Conservation (phyloP, 2,797 vertebrate genomes). For the Pachyuromys duprasi region DNA sequence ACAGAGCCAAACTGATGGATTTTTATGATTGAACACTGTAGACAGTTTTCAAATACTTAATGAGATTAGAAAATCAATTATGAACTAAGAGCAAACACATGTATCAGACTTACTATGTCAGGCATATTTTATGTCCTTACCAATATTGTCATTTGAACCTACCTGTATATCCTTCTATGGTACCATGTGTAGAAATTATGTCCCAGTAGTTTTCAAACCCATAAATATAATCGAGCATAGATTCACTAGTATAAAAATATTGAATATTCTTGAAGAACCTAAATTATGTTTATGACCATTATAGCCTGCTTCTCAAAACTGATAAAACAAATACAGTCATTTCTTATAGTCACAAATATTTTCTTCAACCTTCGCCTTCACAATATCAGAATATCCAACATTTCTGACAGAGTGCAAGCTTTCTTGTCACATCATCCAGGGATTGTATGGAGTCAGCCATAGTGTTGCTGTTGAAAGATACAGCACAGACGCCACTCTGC, state of each 20-base stretch:
- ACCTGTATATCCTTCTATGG: background rate
- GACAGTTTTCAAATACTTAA: slow-evolving; percentile 7
- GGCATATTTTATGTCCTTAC: background rate
- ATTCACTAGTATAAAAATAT: background rate
- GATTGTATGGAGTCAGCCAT: background rate
- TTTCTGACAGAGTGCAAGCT: background rate
- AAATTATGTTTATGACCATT: background rate
- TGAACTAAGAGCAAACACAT: background rate
- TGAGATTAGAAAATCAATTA: slow-evolving; percentile 27
- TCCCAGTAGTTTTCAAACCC: background rate
- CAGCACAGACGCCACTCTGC: background rate
- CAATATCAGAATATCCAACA: background rate
- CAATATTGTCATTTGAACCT: slow-evolving; percentile 11
- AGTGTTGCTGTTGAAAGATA: background rate
- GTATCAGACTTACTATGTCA: background rate
- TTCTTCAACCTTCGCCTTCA: background rate
- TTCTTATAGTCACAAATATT: background rate
- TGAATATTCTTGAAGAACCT: background rate
- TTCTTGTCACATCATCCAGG: background rate
- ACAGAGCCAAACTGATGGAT: background rate
- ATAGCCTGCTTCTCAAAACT: background rate
- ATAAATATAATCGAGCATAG: background rate
- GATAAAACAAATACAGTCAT: background rate
- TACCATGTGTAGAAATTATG: background rate
- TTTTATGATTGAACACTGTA: slow-evolving; percentile 21